These are phyloP conservation scores for Gryllus longicercus DNA, from an alignment of 2,888 invertebrate genomes.

Conservation along the genomic window DNA sequence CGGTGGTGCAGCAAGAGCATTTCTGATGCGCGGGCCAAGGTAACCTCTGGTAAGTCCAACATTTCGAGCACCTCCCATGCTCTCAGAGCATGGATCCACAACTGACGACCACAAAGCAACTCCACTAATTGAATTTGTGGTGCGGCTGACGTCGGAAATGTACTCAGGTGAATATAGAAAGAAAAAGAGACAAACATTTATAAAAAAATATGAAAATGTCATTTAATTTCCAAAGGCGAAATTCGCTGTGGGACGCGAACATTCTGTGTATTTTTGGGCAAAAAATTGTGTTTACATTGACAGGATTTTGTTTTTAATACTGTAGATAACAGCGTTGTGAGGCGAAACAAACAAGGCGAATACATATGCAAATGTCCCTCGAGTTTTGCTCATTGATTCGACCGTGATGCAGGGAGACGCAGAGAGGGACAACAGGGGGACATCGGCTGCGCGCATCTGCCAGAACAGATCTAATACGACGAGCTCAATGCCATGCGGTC, in stretches of 20 bases:
- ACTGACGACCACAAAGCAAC: no score
- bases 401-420: background rate
- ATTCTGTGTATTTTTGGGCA: background rate
- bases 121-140: no score
- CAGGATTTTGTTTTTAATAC: conserved; percentile 17
- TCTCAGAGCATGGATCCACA: no score
- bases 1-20: no score
- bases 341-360: background rate
- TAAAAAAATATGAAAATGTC: background rate
- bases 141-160: no score
- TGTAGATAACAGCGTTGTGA: background rate
- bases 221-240: background rate
- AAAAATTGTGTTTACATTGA: background rate
- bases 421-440: background rate
- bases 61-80: no score
- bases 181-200: no score
- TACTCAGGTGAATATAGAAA: no score
- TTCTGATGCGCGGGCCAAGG: no score
- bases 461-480: background rate
- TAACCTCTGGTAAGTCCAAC: no score
- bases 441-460: background rate
- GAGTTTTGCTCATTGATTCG: conserved; percentile 6
- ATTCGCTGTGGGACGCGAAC: background rate
- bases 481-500: background rate
- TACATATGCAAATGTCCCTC: background rate